Evolutionary conservation across 1,140 invertebrate genomes (phyloP), one percentile per base, ranked within the genome.

Genomic region (Apis mellifera): DNA sequence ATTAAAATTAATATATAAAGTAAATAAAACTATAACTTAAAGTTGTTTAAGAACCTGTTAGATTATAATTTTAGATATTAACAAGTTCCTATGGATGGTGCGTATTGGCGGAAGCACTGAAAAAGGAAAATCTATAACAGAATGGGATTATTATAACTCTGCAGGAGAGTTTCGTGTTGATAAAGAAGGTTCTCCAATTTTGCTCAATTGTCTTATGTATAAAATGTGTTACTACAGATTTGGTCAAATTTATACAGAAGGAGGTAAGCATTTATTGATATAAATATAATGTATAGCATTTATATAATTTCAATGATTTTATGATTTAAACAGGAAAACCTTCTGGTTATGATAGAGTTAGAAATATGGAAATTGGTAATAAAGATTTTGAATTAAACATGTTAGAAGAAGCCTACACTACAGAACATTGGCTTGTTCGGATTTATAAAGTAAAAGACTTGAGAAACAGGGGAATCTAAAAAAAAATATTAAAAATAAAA

Each of bases 11-110:
- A 79, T 21, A 42, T 57, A 54, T 70, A 12, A 71, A 59, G 0
- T 52, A 32, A 60, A 11, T 73, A 21, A 42, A 60, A 71, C 7
- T 23, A 3, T n/a, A 12, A 55, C 0, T 64, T 32, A 59, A 70
- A 70, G 59, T 71, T 72, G 17, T 7, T 77, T 26, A 11, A 65
- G 1, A 50, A n/a, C 19, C 32, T 54, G 23, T 26, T 71, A 57
- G 32, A 66, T 68, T n/a, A 54, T 59, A 19, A 75, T 92, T 92
- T 55, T 90, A 97, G 97, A 99, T 93, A 98, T 99, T 71, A 99
- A 99, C 94, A 99, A 99, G 95, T 99, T 99, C 94, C 95, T 99
- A 86, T 99, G 99, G 99, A 99, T 99, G 99, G 99, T 99, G 12
- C 96, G 99, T 82, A 99, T 99, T 93, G 99, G 98, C 86, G 99